Percentiles rank a stretch among this genome's conserved stretches.
These are phyloP conservation scores for Scopus umbretta DNA, from an alignment of 2,113 vertebrate genomes.

Conservation along the genomic window DNA sequence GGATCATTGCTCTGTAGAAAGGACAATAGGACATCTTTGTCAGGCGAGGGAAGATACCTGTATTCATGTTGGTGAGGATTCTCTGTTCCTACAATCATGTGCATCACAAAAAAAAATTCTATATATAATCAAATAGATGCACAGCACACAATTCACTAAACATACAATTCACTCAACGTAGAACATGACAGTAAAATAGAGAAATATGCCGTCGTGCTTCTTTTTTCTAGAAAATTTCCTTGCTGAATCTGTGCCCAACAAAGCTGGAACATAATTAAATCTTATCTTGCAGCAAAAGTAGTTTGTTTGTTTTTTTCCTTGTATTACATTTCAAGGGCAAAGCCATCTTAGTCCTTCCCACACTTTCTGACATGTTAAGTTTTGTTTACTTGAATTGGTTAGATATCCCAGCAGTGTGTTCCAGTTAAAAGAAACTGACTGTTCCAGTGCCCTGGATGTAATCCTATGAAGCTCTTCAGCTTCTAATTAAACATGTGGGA, in stretches of 20 bases:
- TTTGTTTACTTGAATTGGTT: neutral
- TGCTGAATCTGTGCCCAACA: neutral
- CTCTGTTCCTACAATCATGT: accelerated
- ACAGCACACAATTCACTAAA: neutral
- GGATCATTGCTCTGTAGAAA: accelerated
- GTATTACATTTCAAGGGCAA: neutral
- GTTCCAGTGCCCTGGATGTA: conserved; percentile 14
- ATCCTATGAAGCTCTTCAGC: neutral
- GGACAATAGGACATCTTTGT: neutral
- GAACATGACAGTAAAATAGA: neutral
- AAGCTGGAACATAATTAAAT: neutral
- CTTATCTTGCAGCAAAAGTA: neutral
- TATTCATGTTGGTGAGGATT: neutral
- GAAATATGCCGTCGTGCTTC: neutral
- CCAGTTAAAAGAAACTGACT: neutral
- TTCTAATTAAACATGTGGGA: neutral
- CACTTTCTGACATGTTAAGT: neutral
- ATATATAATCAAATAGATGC: neutral
- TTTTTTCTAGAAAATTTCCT: neutral
- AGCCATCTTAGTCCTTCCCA: neutral
- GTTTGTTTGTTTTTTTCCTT: neutral
- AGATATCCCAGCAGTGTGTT: neutral
- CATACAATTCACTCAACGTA: neutral
- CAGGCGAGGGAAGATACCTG: neutral
- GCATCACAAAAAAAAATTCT: no score